Conservation (phyloP, 2,113 vertebrate species). For the Bos indicus region DNA sequence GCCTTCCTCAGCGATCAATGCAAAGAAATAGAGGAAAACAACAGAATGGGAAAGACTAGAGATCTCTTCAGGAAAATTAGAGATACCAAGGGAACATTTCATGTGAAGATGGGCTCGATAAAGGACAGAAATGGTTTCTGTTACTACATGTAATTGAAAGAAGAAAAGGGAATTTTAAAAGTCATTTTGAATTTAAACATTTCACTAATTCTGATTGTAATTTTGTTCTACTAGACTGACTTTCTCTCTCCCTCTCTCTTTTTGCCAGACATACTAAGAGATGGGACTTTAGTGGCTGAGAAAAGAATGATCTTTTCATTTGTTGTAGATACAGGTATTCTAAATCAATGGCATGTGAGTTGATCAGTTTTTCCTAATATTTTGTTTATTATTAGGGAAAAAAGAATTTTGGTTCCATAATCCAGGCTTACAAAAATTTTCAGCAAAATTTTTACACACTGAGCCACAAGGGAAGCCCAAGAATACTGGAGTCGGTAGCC, state of each 20-base stretch:
- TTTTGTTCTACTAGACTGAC: not conserved
- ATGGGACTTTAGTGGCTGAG: not conserved
- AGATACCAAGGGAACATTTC: too few species aligned
- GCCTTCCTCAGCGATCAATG: too few species aligned
- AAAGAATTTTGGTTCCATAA: not conserved
- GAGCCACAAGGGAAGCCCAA: not conserved
- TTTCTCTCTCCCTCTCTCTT: not conserved
- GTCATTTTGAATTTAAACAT: not conserved
- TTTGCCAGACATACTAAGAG: not conserved
- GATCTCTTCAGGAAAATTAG: too few species aligned
- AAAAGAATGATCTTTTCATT: not conserved
- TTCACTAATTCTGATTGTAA: not conserved
- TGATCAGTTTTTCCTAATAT: not conserved
- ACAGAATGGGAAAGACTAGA: too few species aligned
- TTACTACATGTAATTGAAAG: not conserved
- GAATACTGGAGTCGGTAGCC: not conserved
- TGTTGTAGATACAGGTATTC: not conserved
- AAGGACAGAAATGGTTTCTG: not conserved
- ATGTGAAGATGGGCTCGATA: too few species aligned
- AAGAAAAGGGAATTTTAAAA: not conserved
- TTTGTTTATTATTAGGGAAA: not conserved
- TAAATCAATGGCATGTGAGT: not conserved
- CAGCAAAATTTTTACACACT: not conserved
- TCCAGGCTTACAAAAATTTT: not conserved
- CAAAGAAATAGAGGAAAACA: too few species aligned